Evolutionary conservation across 92 coral and sea anemone species (phyloP).

Genomic region (Desmophyllum pertusum): DNA sequence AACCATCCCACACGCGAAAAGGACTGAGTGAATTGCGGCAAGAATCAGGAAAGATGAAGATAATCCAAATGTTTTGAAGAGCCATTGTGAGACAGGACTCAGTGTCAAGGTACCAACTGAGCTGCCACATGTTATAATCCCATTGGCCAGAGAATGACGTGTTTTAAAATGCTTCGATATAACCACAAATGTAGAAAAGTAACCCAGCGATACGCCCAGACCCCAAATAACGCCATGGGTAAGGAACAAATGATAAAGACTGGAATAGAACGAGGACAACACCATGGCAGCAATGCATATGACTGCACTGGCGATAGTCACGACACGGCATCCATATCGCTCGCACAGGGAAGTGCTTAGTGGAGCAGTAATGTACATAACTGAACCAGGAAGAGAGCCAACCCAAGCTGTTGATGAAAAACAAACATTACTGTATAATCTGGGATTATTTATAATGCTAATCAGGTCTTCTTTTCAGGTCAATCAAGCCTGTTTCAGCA

Average conservation of each 20-base stretch:
- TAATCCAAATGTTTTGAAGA: constrained; percentile 41
- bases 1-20: constrained; percentile 27
- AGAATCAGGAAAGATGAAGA: constrained; percentile 40
- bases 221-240: constrained; percentile 63
- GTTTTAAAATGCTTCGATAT: constrained; percentile 16
- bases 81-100: constrained; percentile 45
- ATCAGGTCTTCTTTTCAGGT: too few species aligned
- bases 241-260: constrained; percentile 29
- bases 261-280: constrained; percentile 52
- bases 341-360: constrained; percentile 51
- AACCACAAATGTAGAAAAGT: constrained; percentile 43
- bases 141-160: constrained; percentile 50
- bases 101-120: constrained; percentile 50
- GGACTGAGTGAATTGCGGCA: constrained; percentile 32
- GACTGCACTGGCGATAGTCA: constrained; percentile 35
- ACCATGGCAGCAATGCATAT: constrained; percentile 40
- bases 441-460: too few species aligned
- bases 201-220: constrained; percentile 52
- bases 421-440: too few species aligned
- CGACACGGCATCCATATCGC: constrained; percentile 50
- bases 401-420: constrained; percentile 53
- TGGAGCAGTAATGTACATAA: constrained; percentile 47
- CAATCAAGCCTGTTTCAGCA: too few species aligned
- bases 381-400: constrained; percentile 42
- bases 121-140: constrained; percentile 44